Evolutionary conservation across 2,888 invertebrate species (phyloP).

Genomic region (Polydrusus tereticollis): DNA sequence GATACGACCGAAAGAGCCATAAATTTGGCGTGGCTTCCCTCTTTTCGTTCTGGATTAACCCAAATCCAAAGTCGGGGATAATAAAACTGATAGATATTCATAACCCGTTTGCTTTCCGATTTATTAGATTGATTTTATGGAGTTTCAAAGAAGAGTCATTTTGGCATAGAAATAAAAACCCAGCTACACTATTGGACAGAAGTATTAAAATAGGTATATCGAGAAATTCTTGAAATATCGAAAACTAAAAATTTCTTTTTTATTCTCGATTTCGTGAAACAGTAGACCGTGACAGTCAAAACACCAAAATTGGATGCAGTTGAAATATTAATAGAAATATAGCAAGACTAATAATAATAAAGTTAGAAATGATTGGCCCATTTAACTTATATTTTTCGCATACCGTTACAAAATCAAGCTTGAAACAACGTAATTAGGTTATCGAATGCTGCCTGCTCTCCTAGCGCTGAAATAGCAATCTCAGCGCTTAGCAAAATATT

Average conservation of each 20-base stretch:
- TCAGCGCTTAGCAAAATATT: constrained; percentile 20
- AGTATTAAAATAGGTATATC: too few relatives aligned
- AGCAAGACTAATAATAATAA: too few relatives aligned
- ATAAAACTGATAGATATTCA: constrained; percentile 42
- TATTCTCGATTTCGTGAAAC: too few relatives aligned
- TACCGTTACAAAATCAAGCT: background rate
- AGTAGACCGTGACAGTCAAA: too few relatives aligned
- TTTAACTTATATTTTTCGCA: too few relatives aligned
- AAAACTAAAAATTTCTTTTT: too few relatives aligned
- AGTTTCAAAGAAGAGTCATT: background rate
- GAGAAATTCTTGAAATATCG: too few relatives aligned
- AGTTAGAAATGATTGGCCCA: too few relatives aligned
- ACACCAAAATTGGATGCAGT: too few relatives aligned
- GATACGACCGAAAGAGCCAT: constrained; percentile 32
- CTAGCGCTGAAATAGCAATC: constrained; percentile 23
- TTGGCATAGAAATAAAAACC: too few relatives aligned
- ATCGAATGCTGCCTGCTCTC: constrained; percentile 20
- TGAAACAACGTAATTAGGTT: background rate
- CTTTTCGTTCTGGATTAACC: constrained; percentile 36
- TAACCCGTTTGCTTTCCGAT: constrained; percentile 26
- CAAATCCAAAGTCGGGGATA: constrained; percentile 34
- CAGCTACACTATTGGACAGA: too few relatives aligned
- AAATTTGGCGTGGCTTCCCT: constrained; percentile 23
- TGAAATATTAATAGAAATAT: too few relatives aligned
- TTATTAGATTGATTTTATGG: constrained; percentile 31